Percentiles rank a stretch among this genome's conserved stretches.
phyloP scores from a whole-genome alignment of 2,888 invertebrate genomes.

The Ditylenchus weischeri region DNA sequence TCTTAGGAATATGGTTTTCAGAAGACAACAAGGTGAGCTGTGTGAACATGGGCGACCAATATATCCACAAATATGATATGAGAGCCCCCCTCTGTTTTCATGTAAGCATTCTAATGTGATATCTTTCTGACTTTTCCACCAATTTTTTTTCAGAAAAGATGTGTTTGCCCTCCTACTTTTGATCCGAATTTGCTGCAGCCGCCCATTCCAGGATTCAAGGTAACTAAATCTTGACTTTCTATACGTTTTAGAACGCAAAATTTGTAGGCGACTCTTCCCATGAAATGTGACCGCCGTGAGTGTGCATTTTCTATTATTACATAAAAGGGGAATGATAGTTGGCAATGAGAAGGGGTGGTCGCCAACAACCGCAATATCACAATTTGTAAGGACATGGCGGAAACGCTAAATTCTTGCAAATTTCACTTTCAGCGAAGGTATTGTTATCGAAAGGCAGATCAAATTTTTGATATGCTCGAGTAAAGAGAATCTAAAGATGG shows the following conservation, averaged over 20 bases:
- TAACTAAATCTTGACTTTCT: no score
- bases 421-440: no score
- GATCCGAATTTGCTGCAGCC: constrained; percentile 37
- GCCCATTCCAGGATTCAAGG: constrained; percentile 40
- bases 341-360: no score
- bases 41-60: constrained; percentile 44
- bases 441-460: no score
- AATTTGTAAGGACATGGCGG: no score
- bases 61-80: constrained; percentile 42
- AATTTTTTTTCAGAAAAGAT: constrained; percentile 40
- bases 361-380: no score
- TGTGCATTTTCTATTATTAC: not conserved
- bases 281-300: constrained; percentile 54
- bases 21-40: constrained; percentile 33
- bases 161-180: constrained; percentile 55
- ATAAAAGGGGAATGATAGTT: no score
- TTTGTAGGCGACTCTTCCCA: constrained; percentile 38
- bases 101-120: constrained; percentile 19
- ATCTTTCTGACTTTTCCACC: not conserved
- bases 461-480: no score
- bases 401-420: no score
- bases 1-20: no score
- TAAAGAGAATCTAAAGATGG: no score
- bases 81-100: constrained; percentile 42
- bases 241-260: no score